Evolutionary conservation across 2,113 vertebrate species (phyloP), one percentile per base, ranked within the genome.

Genomic region (Guaruba guarouba): DNA sequence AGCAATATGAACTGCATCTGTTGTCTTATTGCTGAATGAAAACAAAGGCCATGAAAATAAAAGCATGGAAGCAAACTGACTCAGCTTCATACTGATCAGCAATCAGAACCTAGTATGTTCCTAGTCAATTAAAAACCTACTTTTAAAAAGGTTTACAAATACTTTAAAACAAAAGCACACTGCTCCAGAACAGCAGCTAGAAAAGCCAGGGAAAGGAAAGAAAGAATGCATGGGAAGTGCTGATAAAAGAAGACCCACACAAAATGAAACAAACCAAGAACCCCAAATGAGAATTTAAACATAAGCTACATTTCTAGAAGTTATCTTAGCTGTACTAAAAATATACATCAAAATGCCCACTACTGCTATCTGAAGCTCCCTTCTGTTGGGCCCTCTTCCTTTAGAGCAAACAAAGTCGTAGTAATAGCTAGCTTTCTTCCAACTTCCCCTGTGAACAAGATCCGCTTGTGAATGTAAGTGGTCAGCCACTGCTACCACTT

Each of bases 321-420:
- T 73, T 80, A 87, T 88, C 55, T 88, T 79, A 82, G 74, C 52
- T 57, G 86, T 49, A 76, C 89, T 69, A 68, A 96, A 94, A 95
- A 89, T 91, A 89, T 13, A 86, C 83, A 91, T 85, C 71, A 82
- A 66, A 96, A 97, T 95, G 75, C 71, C 82, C 76, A 80, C 90
- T 83, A 49, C 57, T 85, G 90, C 93, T 91, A 96, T 95, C 94
- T 91, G 95, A 93, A 95, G 76, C 88, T 93, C 94, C 96, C 96
- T 97, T 93, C 82, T 93, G 95, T 5, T 86, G 82, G 92, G 95
- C 95, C 96, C 94, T 95, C 90, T 96, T 95, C 94, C 94, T 94
- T 67, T 77, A 41, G 49, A 95, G 86, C 93, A 96, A 94, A 95
- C 84, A 94, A 91, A 96, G 91, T 41, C 6, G 1, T 59, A 85